phyloP scores from a whole-genome alignment of 2,888 invertebrate genomes.

The Patella caerulea region DNA sequence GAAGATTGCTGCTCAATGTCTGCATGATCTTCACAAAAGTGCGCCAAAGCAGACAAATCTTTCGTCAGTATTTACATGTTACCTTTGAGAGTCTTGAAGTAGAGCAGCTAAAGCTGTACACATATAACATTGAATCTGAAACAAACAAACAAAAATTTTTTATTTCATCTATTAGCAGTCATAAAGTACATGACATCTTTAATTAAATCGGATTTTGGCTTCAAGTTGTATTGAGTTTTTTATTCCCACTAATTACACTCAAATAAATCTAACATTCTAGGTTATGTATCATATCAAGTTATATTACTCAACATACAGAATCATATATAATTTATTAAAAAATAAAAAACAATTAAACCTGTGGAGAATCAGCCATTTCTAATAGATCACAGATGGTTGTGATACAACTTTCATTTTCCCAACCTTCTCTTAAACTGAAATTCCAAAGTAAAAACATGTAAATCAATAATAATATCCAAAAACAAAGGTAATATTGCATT shows the following conservation, averaged over 20 bases:
- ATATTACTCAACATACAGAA: no score
- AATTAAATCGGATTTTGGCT: no score
- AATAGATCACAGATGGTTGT: conserved; percentile 41
- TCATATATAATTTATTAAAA: no score
- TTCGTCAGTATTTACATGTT: not conserved
- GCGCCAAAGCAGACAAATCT: no score
- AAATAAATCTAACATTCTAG: no score
- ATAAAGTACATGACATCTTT: no score
- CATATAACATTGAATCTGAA: conserved; percentile 39
- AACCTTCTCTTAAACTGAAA: conserved; percentile 9
- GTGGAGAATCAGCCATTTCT: conserved; percentile 30
- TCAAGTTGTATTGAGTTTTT: no score
- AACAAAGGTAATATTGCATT: not conserved
- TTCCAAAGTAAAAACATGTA: not conserved
- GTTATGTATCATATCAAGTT: no score
- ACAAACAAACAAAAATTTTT: not conserved
- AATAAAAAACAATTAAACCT: conserved; percentile 23
- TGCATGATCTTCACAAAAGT: no score
- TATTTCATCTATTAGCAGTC: no score
- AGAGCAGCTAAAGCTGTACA: conserved; percentile 36
- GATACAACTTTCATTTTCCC: conserved; percentile 7
- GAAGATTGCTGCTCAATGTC: no score
- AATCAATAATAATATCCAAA: not conserved
- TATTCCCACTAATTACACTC: no score
- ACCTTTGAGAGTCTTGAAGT: conserved; percentile 35